These are phyloP conservation scores for Chloroclystis v-ata DNA, from an alignment of 2,888 invertebrate genomes.

Conservation along the genomic window DNA sequence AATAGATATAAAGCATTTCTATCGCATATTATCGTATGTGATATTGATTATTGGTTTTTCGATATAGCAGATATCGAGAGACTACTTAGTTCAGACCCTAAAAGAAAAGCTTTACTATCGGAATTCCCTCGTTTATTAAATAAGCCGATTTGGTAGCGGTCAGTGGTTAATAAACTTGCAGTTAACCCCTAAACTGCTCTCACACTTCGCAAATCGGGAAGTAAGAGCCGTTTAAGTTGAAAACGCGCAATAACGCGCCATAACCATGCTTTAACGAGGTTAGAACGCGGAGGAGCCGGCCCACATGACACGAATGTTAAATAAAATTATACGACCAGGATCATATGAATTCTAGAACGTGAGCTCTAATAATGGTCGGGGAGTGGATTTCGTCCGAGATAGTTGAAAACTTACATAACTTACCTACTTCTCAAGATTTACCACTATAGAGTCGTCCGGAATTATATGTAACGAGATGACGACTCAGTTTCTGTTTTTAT, in stretches of 20 bases:
- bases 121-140: neutral
- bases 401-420: neutral
- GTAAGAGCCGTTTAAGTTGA: slow-evolving; percentile 20
- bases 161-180: slow-evolving; percentile 16
- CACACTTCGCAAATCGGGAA: slow-evolving; percentile 21
- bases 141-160: slow-evolving; percentile 5
- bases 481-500: too few relatives aligned
- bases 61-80: too few relatives aligned
- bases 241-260: slow-evolving; percentile 16
- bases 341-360: slow-evolving; percentile 14
- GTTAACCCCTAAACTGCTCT: slow-evolving; percentile 15
- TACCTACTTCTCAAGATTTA: too few relatives aligned
- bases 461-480: too few relatives aligned
- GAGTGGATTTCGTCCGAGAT: neutral
- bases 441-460: too few relatives aligned
- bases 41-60: too few relatives aligned
- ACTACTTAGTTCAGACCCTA: too few relatives aligned
- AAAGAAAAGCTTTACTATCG: too few relatives aligned
- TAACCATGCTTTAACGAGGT: slow-evolving; percentile 12
- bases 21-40: too few relatives aligned
- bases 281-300: neutral
- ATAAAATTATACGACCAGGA: slow-evolving; percentile 17
- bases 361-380: neutral
- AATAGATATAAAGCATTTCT: too few relatives aligned
- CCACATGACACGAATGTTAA: slow-evolving; percentile 13